These are phyloP conservation scores for Phymastichus coffea DNA, from an alignment of 1,140 invertebrate species.

Conservation along the genomic window DNA sequence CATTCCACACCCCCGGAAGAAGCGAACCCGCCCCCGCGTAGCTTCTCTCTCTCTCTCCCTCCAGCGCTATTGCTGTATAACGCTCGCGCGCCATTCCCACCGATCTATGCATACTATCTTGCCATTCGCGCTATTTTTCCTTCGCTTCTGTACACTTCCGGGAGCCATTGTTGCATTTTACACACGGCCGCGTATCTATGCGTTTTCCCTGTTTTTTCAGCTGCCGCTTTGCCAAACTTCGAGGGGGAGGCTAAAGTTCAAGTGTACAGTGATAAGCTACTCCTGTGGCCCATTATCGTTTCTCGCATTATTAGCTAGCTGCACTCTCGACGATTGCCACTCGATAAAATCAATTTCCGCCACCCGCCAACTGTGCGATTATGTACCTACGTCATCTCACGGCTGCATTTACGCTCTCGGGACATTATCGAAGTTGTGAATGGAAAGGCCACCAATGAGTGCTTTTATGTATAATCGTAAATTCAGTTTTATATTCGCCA, in stretches of 20 bases:
- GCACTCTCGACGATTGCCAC: slow-evolving; percentile 40
- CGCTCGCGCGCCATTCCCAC: slow-evolving; percentile 39
- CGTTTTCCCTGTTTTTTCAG: slow-evolving; percentile 39
- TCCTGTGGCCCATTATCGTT: slow-evolving; percentile 39
- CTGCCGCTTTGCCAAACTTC: too few relatives aligned
- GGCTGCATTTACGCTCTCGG: not conserved
- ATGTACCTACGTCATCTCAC: not conserved
- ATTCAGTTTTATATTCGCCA: too few relatives aligned
- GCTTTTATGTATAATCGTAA: too few relatives aligned
- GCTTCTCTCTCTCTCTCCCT: not conserved
- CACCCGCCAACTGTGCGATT: not conserved
- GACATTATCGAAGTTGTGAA: not conserved
- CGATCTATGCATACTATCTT: slow-evolving; percentile 41
- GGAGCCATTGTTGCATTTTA: slow-evolving; percentile 52
- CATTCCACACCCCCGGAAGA: slow-evolving; percentile 37
- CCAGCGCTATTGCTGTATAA: slow-evolving; percentile 28
- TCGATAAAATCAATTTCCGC: slow-evolving; percentile 24
- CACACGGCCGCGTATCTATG: slow-evolving; percentile 39
- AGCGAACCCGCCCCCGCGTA: not conserved
- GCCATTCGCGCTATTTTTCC: slow-evolving; percentile 15
- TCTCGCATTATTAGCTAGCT: slow-evolving; percentile 48
- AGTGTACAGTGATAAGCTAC: too few relatives aligned
- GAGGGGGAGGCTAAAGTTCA: too few relatives aligned
- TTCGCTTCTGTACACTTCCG: not conserved
- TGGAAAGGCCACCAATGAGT: slow-evolving; percentile 28